phyloP scores from a whole-genome alignment of 2,113 vertebrate genomes.

The Clinocottus analis region DNA sequence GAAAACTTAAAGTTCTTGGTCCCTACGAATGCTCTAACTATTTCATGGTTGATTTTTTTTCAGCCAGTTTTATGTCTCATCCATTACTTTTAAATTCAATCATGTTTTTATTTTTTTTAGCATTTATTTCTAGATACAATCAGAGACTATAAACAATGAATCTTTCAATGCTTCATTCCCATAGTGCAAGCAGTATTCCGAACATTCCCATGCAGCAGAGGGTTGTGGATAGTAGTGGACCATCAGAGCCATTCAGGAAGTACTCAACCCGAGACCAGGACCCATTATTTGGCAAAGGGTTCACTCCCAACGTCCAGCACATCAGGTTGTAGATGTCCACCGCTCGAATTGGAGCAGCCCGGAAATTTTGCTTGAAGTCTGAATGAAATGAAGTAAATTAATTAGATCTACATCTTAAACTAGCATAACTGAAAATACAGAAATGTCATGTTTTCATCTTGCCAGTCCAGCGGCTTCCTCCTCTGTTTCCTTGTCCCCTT shows the following conservation, averaged over 20 bases:
- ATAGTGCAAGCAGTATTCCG: slow-evolving; percentile 44
- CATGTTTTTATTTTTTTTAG: not conserved
- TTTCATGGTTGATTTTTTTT: not conserved
- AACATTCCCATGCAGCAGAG: slow-evolving; percentile 57
- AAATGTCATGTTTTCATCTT: no score
- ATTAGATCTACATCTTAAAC: not conserved
- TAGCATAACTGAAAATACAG: no score
- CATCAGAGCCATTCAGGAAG: slow-evolving; percentile 81
- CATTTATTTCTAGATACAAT: not conserved
- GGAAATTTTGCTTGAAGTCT: slow-evolving; percentile 92
- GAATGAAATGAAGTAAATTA: slow-evolving; percentile 20
- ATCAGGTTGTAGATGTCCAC: slow-evolving; percentile 96
- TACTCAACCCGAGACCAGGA: slow-evolving; percentile 92
- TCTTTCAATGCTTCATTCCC: slow-evolving; percentile 7
- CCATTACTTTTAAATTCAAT: not conserved
- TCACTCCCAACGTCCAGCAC: slow-evolving; percentile 86
- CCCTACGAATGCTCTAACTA: not conserved
- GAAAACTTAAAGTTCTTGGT: not conserved
- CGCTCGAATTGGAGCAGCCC: slow-evolving; percentile 85
- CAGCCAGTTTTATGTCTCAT: not conserved
- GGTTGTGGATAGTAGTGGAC: rapidly evolving
- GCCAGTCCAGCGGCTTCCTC: no score
- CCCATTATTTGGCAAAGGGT: slow-evolving; percentile 93
- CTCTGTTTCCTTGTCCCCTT: no score
- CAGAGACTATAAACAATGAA: not conserved